Evolutionary conservation across 2,888 invertebrate genomes (phyloP), one percentile per base, ranked within the genome.

Genomic region (Balanococcus diminutus): DNA sequence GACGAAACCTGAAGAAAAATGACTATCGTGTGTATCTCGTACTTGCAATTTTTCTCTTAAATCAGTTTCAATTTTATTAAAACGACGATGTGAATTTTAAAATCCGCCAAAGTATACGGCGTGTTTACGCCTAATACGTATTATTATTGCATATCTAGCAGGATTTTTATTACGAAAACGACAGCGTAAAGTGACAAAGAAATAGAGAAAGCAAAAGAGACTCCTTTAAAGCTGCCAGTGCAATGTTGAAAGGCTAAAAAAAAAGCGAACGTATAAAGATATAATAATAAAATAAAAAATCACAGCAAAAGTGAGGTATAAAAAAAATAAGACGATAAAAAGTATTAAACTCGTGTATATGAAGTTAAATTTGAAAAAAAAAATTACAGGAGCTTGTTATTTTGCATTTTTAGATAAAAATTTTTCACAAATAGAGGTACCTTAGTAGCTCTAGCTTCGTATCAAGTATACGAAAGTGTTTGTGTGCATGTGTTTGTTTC

Each of bases 301-400:
- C 19, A 22, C 6, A 22, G 11, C 19, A 2, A 56, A 67, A 28
- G 28, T 28, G 2, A 31, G 4, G 1, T 3, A 16, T 16, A 16
- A 28, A 28, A 67, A 28, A 31, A 28, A 9, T 16, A 67, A 25
- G 67, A 67, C 67, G 67, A 67, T 28, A 67, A 67, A 67, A 14
- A 19, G 67, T 67, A 67, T 67, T 67, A 67, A 67, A 9, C 67
- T 67, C 28, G 28, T 22, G 22, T 56, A 5, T 67, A 67, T 28
- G 67, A 67, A 67, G 67, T 67, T 67, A 31, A 67, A 67, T 67
- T 67, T 67, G n/a, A n/a, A n/a, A 67, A 67, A 67, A 67, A 67
- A 67, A 28, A 67, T 67, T 31, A 67, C 67, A 19, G n/a, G 51
- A 56, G 67, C 67, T 67, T 67, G 67, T 67, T 67, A 67, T 67